A percentile compares a stretch with the other conserved stretches of the same genome.
Evolutionary conservation across 2,888 invertebrate species (phyloP).

Genomic region (Mantis religiosa): DNA sequence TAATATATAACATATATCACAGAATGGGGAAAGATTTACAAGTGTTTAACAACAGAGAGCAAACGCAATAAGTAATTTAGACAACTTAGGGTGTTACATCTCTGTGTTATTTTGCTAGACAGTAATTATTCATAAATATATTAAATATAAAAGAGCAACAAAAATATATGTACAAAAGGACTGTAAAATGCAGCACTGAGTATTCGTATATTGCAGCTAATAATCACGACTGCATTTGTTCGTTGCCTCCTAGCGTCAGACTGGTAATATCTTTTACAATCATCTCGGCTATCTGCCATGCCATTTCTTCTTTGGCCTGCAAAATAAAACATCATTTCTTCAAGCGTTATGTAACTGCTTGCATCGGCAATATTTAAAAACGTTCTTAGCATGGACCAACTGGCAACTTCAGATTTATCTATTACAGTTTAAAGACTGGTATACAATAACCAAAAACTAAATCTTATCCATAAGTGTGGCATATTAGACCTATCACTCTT

Average conservation of each 20-base stretch:
- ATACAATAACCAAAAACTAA: no score
- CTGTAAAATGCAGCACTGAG: not conserved
- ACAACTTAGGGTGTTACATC: not conserved
- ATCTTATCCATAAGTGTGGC: no score
- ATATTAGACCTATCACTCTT: no score
- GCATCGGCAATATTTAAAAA: no score
- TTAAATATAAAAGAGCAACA: not conserved
- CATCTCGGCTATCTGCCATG: constrained; percentile 96
- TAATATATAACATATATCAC: not conserved
- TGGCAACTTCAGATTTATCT: no score
- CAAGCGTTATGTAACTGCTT: not conserved
- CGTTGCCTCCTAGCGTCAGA: constrained; percentile 61
- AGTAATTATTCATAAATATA: not conserved
- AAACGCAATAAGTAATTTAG: not conserved
- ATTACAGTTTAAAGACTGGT: no score
- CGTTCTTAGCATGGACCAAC: no score
- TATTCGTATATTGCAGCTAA: not conserved
- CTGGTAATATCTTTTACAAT: constrained; percentile 92
- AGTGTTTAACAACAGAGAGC: not conserved
- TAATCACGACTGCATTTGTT: constrained; percentile 23
- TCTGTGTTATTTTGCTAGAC: not conserved
- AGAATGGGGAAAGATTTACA: not conserved
- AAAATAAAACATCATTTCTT: not conserved
- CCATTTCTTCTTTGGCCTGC: constrained; percentile 86
- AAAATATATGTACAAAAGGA: not conserved